Conservation (phyloP, 2,888 invertebrate species). For the Lasioglossum oenotherae region DNA sequence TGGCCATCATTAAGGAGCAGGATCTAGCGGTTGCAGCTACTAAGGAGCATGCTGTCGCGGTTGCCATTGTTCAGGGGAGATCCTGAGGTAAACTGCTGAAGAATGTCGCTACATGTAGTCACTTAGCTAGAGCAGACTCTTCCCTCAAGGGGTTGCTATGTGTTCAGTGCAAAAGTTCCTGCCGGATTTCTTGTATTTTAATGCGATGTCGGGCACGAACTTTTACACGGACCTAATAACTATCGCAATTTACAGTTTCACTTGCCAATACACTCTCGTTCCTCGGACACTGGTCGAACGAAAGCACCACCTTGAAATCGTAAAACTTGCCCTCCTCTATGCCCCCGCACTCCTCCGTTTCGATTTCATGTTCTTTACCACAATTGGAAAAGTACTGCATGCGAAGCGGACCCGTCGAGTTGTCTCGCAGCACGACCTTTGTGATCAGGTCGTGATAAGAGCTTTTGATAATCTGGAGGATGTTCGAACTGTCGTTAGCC, state of each 20-base stretch:
- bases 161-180: not conserved
- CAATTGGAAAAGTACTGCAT: conserved; percentile 91
- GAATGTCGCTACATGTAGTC: not conserved
- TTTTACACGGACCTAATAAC: not conserved
- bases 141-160: not conserved
- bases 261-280: conserved; percentile 85
- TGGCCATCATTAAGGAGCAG: not conserved
- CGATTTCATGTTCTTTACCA: conserved; percentile 85
- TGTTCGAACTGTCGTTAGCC: conserved; percentile 93
- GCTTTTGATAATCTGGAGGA: conserved; percentile 92
- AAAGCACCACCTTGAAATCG: conserved; percentile 88
- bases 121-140: no score
- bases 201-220: no score
- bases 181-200: no score
- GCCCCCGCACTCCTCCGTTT: conserved; percentile 87
- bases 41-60: not conserved
- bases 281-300: conserved; percentile 86
- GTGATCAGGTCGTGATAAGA: conserved; percentile 92
- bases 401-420: conserved; percentile 87
- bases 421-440: conserved; percentile 88
- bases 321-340: conserved; percentile 88
- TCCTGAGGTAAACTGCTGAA: not conserved
- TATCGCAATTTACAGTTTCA: not conserved
- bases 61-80: not conserved
- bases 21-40: not conserved